Evolutionary conservation across 92 coral and sea anemone genomes (phyloP).

Genomic region (Parazoanthus darwini): DNA sequence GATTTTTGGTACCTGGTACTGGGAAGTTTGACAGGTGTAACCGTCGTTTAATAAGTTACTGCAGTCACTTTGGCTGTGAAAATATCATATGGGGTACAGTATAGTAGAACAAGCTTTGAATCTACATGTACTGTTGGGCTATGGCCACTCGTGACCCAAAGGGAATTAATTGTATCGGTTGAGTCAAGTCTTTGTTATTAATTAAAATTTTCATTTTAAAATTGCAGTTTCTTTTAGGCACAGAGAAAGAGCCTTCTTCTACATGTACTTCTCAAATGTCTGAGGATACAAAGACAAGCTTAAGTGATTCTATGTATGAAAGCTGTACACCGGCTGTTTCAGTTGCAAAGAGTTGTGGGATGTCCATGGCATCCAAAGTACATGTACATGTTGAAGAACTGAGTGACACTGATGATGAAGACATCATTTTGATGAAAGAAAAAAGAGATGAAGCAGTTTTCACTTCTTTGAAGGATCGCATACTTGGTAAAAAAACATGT

Average conservation of each 20-base stretch:
- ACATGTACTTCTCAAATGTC: not conserved
- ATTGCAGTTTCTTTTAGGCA: conserved; percentile 37
- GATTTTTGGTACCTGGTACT: too few relatives aligned
- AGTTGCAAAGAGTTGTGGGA: not conserved
- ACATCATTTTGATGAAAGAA: conserved; percentile 26
- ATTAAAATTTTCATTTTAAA: not conserved
- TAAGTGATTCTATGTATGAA: not conserved
- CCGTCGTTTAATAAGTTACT: too few relatives aligned
- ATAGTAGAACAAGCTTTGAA: too few relatives aligned
- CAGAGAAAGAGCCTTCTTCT: not conserved
- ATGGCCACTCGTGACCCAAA: too few relatives aligned
- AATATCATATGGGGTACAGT: too few relatives aligned
- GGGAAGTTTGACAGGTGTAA: too few relatives aligned
- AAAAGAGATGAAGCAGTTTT: conserved; percentile 7
- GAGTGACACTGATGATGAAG: conserved; percentile 35
- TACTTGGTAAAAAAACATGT: not conserved
- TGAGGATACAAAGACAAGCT: not conserved
- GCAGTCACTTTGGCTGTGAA: too few relatives aligned
- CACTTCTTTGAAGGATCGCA: conserved; percentile 39
- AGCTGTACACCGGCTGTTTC: not conserved
- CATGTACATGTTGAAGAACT: too few relatives aligned
- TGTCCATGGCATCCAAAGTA: not conserved
- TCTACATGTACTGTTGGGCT: too few relatives aligned
- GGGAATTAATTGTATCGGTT: too few relatives aligned
- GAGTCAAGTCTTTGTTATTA: not conserved